Base-by-base conservation (phyloP, 2,113 vertebrate genomes). In the Parus major region DNA sequence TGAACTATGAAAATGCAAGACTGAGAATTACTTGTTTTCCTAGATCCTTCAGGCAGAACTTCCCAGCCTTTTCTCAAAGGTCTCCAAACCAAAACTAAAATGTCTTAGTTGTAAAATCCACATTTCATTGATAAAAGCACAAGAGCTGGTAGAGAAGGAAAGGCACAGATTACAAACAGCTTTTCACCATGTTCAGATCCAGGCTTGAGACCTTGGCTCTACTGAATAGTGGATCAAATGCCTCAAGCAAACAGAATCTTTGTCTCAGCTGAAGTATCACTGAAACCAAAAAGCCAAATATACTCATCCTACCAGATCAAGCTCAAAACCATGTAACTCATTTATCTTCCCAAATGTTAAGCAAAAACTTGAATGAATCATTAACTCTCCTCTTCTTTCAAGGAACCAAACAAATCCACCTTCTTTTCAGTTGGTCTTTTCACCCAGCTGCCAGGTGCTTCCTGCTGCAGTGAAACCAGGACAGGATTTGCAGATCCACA, bases 201-300 rank as follows among this genome's bases (percentile, higher is more conserved):
- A 72, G 31, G 22, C 44, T 46, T 10, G 1, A 85, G 41, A 47
- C 19, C 65, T 31, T 3, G 0, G 20, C 79, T 66, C 46, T 24
- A 4, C 25, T 63, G 64, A 15, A 24, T 2, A n/a, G 1, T 6
- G 46, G 55, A 53, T 28, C 31, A 95, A 88, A 80, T 4, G 25
- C 59, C 44, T n/a, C 33, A 4, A 33, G 35, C 23, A 70, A 49
- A 46, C 20, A 66, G 41, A 65, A 57, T 7, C 56, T 23, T 64
- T 25, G 50, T 29, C 33, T 39, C 1, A 1, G 35, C 2, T 83
- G 41, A 55, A 81, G 23, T 9, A 64, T 33, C 85, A 59, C 33
- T 52, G 61, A 91, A 94, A 87, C n/a, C 87, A 92, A 33, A 69
- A 86, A 86, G 35, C 39, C 71, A 90, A 66, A 90, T 2, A 28